Evolutionary conservation across 2,888 invertebrate genomes (phyloP).

Genomic region (Synergus japonicus): DNA sequence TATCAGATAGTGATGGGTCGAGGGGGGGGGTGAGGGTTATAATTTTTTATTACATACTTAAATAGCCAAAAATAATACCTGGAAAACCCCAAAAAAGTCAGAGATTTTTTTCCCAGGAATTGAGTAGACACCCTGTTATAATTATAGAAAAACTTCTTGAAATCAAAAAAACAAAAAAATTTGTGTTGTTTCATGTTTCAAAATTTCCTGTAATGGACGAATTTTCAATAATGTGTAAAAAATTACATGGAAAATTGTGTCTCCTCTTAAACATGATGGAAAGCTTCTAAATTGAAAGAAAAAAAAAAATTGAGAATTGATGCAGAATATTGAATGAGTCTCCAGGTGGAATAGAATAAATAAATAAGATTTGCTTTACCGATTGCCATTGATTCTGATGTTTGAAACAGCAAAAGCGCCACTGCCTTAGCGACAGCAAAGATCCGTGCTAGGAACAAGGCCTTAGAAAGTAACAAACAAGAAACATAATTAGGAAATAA

Average conservation of each 20-base stretch:
- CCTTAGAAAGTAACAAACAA: conserved; percentile 72
- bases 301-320: not conserved
- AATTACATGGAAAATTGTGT: not conserved
- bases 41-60: no score
- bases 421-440: conserved; percentile 67
- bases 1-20: no score
- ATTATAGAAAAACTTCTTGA: not conserved
- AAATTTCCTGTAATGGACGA: not conserved
- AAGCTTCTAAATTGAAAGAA: not conserved
- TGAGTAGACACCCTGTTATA: not conserved
- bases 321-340: no score
- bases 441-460: conserved; percentile 59
- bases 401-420: conserved; percentile 55
- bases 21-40: no score
- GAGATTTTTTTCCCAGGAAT: no score
- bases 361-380: not conserved
- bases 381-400: conserved; percentile 24
- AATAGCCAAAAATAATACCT: not conserved
- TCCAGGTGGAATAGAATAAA: not conserved
- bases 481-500: conserved; percentile 72
- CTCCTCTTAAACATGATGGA: no score
- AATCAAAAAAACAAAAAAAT: not conserved
- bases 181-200: not conserved
- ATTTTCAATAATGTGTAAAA: not conserved
- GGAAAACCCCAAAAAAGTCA: no score